A percentile compares a stretch with the other conserved stretches of the same genome.
phyloP scores from a whole-genome alignment of 1,140 invertebrate species.

The Drosophila lini region DNA sequence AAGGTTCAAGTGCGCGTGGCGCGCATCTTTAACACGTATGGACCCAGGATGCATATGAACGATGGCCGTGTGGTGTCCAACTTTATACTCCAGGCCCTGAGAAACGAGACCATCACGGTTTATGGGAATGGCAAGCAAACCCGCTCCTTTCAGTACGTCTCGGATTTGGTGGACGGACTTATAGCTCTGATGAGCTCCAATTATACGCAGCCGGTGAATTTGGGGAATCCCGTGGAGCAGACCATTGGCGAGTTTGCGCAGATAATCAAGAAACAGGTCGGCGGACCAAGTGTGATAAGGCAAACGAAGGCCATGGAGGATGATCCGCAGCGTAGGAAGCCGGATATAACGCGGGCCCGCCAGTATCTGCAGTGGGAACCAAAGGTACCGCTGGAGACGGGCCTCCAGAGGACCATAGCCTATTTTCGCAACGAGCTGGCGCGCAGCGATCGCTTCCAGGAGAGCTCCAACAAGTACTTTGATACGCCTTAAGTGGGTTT shows the following conservation, averaged over 20 bases:
- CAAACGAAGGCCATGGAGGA: conserved; percentile 94
- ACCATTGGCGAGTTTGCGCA: conserved; percentile 98
- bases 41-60: conserved; percentile 99
- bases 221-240: conserved; percentile 99
- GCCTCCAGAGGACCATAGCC: conserved; percentile 94
- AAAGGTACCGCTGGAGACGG: conserved; percentile 92
- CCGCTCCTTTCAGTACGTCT: conserved; percentile 99
- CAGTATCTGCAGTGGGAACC: conserved; percentile 96
- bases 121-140: conserved; percentile 99
- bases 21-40: conserved; percentile 99
- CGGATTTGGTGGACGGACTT: conserved; percentile 98
- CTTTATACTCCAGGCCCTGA: conserved; percentile 98
- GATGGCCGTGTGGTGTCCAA: conserved; percentile 99
- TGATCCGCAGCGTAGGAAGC: conserved; percentile 96
- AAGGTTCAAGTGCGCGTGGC: conserved; percentile 97
- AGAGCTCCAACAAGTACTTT: conserved; percentile 78
- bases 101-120: conserved; percentile 97
- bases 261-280: conserved; percentile 95
- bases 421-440: conserved; percentile 96
- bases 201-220: conserved; percentile 96
- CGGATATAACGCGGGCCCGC: conserved; percentile 96
- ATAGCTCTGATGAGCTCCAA: conserved; percentile 97
- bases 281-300: conserved; percentile 93
- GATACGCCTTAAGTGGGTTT: conserved; percentile 57
- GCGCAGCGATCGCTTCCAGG: conserved; percentile 84